Percentiles rank a stretch among this genome's conserved stretches.
phyloP scores from a whole-genome alignment of 2,888 invertebrate genomes.

The Alloplasta piceator region DNA sequence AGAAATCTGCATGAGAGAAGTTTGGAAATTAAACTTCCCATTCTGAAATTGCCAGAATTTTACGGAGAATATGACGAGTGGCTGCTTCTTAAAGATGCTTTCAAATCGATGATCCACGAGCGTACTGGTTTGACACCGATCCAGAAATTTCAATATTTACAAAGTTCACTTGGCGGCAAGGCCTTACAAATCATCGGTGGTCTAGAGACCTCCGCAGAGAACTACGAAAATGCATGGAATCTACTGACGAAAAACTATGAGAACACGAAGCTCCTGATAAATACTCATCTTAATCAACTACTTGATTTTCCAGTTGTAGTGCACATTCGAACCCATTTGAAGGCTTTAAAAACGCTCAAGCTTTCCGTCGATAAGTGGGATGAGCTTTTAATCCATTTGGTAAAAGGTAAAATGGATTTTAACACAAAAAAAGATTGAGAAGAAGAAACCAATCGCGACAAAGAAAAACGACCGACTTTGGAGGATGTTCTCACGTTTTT shows the following conservation, averaged over 20 bases:
- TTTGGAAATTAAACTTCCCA: conserved; percentile 40
- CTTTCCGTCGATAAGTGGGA: conserved; percentile 70
- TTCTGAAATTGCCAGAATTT: conserved; percentile 45
- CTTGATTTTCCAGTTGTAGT: conserved; percentile 10
- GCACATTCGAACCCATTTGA: conserved; percentile 63
- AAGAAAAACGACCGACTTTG: conserved; percentile 36
- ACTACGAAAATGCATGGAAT: conserved; percentile 48
- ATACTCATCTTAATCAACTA: conserved; percentile 33
- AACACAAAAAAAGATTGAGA: conserved; percentile 68
- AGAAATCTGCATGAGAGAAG: not conserved
- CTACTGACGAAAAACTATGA: conserved; percentile 13
- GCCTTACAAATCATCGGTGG: conserved; percentile 44
- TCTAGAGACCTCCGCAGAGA: conserved; percentile 38
- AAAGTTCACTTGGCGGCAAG: conserved; percentile 15
- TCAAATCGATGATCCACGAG: conserved; percentile 37
- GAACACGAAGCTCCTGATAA: conserved; percentile 17
- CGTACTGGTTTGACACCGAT: conserved; percentile 5
- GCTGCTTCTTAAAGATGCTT: conserved; percentile 48
- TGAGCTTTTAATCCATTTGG: conserved; percentile 66
- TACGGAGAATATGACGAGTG: conserved; percentile 42
- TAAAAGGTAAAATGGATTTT: conserved; percentile 66
- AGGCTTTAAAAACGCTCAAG: conserved; percentile 64
- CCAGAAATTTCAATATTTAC: conserved; percentile 53
- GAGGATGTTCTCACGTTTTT: conserved; percentile 53
- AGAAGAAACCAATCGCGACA: conserved; percentile 43